Percentiles rank a stretch among this genome's conserved stretches.
Evolutionary conservation across 2,888 invertebrate genomes (phyloP).

Genomic region (Psylliodes chrysocephalus): DNA sequence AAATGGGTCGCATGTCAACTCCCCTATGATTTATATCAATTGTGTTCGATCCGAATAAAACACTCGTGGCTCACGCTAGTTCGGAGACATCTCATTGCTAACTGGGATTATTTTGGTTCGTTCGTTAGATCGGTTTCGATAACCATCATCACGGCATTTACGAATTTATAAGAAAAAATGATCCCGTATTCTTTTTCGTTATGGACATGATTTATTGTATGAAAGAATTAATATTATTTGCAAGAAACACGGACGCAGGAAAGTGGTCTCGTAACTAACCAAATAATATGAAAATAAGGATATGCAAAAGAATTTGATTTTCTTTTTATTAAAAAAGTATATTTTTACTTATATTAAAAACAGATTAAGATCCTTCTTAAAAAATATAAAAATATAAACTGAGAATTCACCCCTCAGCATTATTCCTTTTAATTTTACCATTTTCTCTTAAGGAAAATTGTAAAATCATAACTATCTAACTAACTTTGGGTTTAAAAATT

Average conservation of each 20-base stretch:
- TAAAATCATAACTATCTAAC: too few relatives aligned
- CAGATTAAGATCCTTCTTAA: too few relatives aligned
- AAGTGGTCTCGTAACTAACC: not conserved
- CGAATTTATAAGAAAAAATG: slow-evolving; percentile 21
- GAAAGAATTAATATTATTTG: not conserved
- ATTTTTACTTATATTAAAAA: too few relatives aligned
- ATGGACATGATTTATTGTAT: slow-evolving; percentile 12
- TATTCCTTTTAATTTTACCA: too few relatives aligned
- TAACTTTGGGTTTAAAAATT: too few relatives aligned
- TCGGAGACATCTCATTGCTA: slow-evolving; percentile 30
- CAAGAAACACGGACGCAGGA: not conserved
- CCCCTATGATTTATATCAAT: slow-evolving; percentile 35
- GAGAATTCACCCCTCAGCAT: too few relatives aligned
- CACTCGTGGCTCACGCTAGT: slow-evolving; percentile 25
- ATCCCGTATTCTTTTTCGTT: not conserved
- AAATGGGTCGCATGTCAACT: slow-evolving; percentile 22
- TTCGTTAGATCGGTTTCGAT: slow-evolving; percentile 12
- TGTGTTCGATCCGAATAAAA: slow-evolving; percentile 15
- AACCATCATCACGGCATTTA: slow-evolving; percentile 17
- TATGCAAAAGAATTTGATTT: too few relatives aligned
- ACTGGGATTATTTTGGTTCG: slow-evolving; percentile 2
- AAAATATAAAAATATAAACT: too few relatives aligned
- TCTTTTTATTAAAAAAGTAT: too few relatives aligned
- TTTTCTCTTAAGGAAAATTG: too few relatives aligned
- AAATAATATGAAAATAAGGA: too few relatives aligned